phyloP scores from a whole-genome alignment of 2,113 vertebrate genomes.

The Sigmodon hispidus region DNA sequence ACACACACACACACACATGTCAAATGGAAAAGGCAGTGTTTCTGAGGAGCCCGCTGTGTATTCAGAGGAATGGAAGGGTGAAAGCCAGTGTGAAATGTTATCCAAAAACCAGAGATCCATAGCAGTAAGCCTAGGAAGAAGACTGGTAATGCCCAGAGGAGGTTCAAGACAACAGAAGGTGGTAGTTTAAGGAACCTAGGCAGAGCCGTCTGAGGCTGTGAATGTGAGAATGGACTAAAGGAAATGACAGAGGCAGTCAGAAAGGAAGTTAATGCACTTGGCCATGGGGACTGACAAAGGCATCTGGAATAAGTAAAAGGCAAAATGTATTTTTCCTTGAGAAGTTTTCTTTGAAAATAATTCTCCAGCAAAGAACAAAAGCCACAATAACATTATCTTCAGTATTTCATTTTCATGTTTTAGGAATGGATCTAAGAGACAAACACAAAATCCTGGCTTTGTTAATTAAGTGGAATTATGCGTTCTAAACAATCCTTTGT shows the following conservation, averaged over 20 bases:
- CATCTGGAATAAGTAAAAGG: slow-evolving; percentile 83
- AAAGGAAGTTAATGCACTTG: slow-evolving; percentile 56
- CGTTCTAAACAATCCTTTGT: slow-evolving; percentile 60
- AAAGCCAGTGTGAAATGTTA: slow-evolving; percentile 69
- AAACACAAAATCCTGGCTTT: slow-evolving; percentile 73
- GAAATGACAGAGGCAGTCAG: slow-evolving; percentile 67
- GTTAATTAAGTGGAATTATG: slow-evolving; percentile 78
- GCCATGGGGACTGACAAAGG: slow-evolving; percentile 58
- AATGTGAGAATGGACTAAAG: slow-evolving; percentile 65
- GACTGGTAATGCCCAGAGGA: neutral
- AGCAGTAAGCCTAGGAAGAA: slow-evolving; percentile 2
- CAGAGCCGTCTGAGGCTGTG: slow-evolving; percentile 16
- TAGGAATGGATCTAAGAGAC: slow-evolving; percentile 74
- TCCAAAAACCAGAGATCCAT: slow-evolving; percentile 37
- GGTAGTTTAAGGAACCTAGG: slow-evolving; percentile 38
- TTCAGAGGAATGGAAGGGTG: slow-evolving; percentile 34
- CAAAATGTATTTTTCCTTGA: slow-evolving; percentile 74
- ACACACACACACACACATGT: neutral
- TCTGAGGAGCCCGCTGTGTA: slow-evolving; percentile 58
- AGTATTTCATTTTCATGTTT: slow-evolving; percentile 78
- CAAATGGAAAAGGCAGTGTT: slow-evolving; percentile 54
- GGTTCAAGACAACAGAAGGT: slow-evolving; percentile 38
- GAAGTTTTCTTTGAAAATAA: slow-evolving; percentile 82
- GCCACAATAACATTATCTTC: slow-evolving; percentile 63
- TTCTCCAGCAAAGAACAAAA: slow-evolving; percentile 70